Conservation (phyloP, 2,888 invertebrate species). For the Gastracanthus pulcherrimus region DNA sequence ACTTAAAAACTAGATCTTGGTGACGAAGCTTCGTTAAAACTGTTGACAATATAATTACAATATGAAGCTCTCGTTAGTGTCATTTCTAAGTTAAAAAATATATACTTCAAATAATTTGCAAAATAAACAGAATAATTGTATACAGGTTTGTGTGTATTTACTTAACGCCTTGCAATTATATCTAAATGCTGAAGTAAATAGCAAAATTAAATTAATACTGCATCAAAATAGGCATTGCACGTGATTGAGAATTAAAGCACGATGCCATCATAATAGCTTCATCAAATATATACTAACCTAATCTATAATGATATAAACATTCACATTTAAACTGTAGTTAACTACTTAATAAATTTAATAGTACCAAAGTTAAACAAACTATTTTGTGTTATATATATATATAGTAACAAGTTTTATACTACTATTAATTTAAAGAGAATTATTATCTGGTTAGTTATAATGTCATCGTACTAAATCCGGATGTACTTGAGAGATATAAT, state of each 20-base stretch:
- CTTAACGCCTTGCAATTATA: conserved; percentile 16
- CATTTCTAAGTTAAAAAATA: neutral
- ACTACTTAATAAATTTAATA: too few species aligned
- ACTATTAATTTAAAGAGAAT: too few species aligned
- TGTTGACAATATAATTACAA: conserved; percentile 17
- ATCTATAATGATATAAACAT: too few species aligned
- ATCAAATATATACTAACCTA: too few species aligned
- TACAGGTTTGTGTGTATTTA: neutral
- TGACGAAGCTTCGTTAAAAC: conserved; percentile 26
- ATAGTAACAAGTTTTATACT: too few species aligned
- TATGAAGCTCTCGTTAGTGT: neutral
- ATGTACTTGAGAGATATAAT: neutral
- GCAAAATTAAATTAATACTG: neutral
- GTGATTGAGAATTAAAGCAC: neutral
- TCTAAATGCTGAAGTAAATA: neutral
- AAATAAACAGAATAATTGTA: conserved; percentile 7
- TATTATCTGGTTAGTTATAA: neutral
- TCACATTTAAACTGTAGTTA: too few species aligned
- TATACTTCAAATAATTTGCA: neutral
- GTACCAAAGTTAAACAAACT: too few species aligned
- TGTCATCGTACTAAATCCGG: neutral
- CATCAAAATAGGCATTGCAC: conserved; percentile 5
- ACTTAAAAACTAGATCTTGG: conserved; percentile 22
- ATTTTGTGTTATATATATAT: too few species aligned
- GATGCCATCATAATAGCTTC: neutral